phyloP scores from a whole-genome alignment of 2,113 vertebrate genomes.

The Desmodus rotundus region DNA sequence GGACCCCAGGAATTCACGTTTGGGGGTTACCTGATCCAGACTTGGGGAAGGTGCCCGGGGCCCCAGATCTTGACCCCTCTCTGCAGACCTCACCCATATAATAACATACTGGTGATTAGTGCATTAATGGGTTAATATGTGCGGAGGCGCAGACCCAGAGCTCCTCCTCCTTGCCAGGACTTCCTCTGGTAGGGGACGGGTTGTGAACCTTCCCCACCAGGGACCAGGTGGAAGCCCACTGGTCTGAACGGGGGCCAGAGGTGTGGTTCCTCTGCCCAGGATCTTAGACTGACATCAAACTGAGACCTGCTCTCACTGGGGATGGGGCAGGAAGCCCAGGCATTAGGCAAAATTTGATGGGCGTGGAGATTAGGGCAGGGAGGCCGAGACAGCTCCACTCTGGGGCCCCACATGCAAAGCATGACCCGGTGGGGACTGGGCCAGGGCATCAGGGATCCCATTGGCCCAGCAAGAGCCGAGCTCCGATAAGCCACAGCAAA shows the following conservation, averaged over 20 bases:
- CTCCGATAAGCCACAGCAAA: background rate
- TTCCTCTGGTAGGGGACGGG: background rate
- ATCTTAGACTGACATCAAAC: background rate
- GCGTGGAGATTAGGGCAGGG: background rate
- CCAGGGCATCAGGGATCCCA: background rate
- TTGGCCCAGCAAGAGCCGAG: background rate
- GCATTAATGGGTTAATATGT: too few species aligned
- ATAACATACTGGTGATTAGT: too few species aligned
- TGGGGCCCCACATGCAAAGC: background rate
- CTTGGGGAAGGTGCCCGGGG: background rate
- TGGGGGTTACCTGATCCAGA: background rate
- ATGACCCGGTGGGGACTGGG: background rate
- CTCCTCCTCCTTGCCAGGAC: background rate
- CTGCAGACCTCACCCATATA: background rate
- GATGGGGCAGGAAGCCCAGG: background rate
- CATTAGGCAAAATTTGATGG: background rate
- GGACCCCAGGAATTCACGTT: accelerated
- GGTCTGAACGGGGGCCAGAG: background rate
- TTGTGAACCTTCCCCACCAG: background rate
- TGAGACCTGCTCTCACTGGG: background rate
- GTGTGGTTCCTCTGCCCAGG: background rate
- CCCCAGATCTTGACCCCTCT: background rate
- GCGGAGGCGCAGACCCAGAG: accelerated
- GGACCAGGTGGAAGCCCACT: background rate
- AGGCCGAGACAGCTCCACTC: background rate